phyloP scores from a whole-genome alignment of 2,888 invertebrate genomes.

The Rutpela maculata region DNA sequence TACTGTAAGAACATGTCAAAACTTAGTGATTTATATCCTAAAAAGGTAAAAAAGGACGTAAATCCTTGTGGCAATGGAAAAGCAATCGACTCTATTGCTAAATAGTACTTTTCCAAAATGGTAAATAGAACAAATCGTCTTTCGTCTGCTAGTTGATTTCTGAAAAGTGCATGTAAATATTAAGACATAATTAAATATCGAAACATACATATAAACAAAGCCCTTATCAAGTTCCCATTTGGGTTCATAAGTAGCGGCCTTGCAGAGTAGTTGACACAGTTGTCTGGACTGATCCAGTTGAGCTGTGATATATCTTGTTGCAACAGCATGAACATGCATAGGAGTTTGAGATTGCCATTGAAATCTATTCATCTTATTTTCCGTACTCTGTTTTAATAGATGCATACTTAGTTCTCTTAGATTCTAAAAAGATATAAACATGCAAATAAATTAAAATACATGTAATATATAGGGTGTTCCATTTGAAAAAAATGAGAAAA shows the following conservation, averaged over 20 bases:
- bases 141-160: slow-evolving; percentile 84
- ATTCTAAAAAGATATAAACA: slow-evolving; percentile 76
- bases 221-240: slow-evolving; percentile 84
- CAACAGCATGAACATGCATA: slow-evolving; percentile 86
- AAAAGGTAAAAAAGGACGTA: slow-evolving; percentile 91
- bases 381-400: slow-evolving; percentile 81
- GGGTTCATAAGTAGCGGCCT: slow-evolving; percentile 82
- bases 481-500: too few relatives aligned
- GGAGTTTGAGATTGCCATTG: slow-evolving; percentile 78
- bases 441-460: too few relatives aligned
- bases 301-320: slow-evolving; percentile 87
- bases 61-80: slow-evolving; percentile 92
- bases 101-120: slow-evolving; percentile 87
- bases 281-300: slow-evolving; percentile 88
- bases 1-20: slow-evolving; percentile 90
- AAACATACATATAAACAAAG: slow-evolving; percentile 84
- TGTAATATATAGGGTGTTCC: too few relatives aligned
- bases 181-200: background rate
- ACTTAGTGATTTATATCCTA: slow-evolving; percentile 86
- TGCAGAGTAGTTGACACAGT: slow-evolving; percentile 84
- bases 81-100: slow-evolving; percentile 86
- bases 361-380: slow-evolving; percentile 74
- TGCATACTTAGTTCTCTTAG: slow-evolving; percentile 90
- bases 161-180: slow-evolving; percentile 72
- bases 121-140: slow-evolving; percentile 85